Conservation (phyloP, 2,888 invertebrate species). For the Drosophila mimetica region DNA sequence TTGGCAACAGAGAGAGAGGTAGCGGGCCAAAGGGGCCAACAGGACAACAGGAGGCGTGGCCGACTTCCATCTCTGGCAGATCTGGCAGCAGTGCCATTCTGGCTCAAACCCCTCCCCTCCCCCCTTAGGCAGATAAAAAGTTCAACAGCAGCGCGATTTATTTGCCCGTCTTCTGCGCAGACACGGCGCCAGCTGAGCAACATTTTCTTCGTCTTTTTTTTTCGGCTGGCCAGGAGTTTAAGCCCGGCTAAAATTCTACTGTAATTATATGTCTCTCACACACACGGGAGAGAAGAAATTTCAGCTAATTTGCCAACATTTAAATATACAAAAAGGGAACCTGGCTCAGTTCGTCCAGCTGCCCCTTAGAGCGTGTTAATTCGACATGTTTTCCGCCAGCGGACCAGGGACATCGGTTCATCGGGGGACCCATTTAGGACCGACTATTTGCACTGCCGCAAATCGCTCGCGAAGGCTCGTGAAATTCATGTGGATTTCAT, state of each 20-base stretch:
- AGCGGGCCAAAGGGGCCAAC: constrained; percentile 49
- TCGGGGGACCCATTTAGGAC: constrained; percentile 73
- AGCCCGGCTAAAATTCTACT: constrained; percentile 58
- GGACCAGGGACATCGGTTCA: constrained; percentile 27
- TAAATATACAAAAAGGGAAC: constrained; percentile 64
- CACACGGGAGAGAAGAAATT: constrained; percentile 63
- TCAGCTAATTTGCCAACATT: constrained; percentile 75
- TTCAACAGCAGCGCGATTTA: constrained; percentile 83
- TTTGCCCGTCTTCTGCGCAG: constrained; percentile 69
- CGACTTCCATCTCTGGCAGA: constrained; percentile 53
- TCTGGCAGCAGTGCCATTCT: constrained; percentile 71
- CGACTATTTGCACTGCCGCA: constrained; percentile 80
- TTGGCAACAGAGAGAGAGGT: constrained; percentile 49
- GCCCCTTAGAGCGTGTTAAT: constrained; percentile 79
- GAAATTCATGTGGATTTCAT: constrained; percentile 70
- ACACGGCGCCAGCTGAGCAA: constrained; percentile 74
- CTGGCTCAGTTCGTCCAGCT: constrained; percentile 35
- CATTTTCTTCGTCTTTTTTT: constrained; percentile 14
- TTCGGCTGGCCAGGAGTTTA: constrained; percentile 40
- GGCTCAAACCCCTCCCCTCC: constrained; percentile 2
- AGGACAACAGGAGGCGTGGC: constrained; percentile 68
- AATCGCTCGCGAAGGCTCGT: constrained; percentile 59
- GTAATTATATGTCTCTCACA: constrained; percentile 68
- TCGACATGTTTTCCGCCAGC: constrained; percentile 80
- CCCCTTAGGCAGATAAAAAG: constrained; percentile 68